Evolutionary conservation across 1,140 invertebrate genomes (phyloP).

Genomic region (Leptopilina clavipes): DNA sequence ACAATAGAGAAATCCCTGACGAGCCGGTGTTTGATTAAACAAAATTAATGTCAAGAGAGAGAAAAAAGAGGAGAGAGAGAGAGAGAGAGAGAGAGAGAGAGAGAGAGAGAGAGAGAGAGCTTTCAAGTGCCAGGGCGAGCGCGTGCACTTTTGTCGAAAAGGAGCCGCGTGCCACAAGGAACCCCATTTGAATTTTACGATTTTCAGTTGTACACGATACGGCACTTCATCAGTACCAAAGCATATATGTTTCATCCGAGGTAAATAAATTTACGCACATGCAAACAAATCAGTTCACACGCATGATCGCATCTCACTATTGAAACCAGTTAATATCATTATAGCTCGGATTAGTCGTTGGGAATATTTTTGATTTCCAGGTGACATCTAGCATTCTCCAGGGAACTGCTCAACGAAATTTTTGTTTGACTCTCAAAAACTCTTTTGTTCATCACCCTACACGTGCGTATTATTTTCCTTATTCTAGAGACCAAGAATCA

Average conservation of each 20-base stretch:
- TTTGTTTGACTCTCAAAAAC: conserved; percentile 1
- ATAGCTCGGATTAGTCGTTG: conserved; percentile 3
- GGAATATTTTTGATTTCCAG: conserved; percentile 28
- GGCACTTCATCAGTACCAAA: background rate
- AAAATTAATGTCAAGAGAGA: conserved; percentile 25
- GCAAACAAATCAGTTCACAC: conserved; percentile 28
- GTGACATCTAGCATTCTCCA: conserved; percentile 26
- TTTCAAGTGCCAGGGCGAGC: conserved; percentile 16
- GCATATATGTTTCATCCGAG: background rate
- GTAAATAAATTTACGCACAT: conserved; percentile 14
- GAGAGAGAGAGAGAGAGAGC: background rate
- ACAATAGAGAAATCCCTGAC: conserved; percentile 26
- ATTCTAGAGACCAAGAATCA: too few species aligned
- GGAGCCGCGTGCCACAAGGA: conserved; percentile 23
- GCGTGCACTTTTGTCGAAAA: conserved; percentile 21
- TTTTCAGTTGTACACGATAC: background rate
- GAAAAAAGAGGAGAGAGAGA: background rate
- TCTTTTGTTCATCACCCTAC: too few species aligned
- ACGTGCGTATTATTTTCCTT: too few species aligned
- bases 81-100: background rate
- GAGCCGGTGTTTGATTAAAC: conserved; percentile 28
- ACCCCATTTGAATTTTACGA: conserved; percentile 14
- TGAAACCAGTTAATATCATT: conserved; percentile 7
- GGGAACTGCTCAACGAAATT: background rate
- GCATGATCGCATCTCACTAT: conserved; percentile 13